phyloP scores from a whole-genome alignment of 2,888 invertebrate genomes.

The Myopa testacea region DNA sequence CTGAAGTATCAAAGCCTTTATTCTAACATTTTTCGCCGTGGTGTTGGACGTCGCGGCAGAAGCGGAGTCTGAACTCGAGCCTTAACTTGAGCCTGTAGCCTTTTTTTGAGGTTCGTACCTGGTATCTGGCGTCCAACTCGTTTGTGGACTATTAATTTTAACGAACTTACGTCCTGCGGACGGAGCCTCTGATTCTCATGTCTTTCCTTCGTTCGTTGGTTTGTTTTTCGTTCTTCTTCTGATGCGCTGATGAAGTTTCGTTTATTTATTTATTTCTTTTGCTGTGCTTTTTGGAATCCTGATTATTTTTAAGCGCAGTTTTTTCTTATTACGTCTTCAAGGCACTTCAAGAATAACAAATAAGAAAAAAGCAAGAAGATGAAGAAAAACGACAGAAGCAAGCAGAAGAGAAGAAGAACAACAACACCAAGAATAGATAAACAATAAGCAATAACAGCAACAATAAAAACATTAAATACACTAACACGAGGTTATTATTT shows the following conservation, averaged over 20 bases:
- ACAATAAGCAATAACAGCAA: too few relatives aligned
- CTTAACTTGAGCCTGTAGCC: too few relatives aligned
- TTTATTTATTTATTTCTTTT: too few relatives aligned
- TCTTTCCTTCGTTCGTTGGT: constrained; percentile 1
- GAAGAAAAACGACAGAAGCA: too few relatives aligned
- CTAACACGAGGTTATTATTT: too few relatives aligned
- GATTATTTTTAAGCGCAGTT: neutral
- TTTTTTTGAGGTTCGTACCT: too few relatives aligned
- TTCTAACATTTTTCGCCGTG: neutral
- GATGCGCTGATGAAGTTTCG: neutral
- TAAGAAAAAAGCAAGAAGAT: too few relatives aligned
- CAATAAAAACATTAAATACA: too few relatives aligned
- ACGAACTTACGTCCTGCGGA: constrained; percentile 55
- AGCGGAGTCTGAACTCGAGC: too few relatives aligned
- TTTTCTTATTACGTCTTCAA: neutral
- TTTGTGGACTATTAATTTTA: constrained; percentile 62
- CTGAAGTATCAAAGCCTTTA: too few relatives aligned
- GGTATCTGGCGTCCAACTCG: constrained; percentile 59
- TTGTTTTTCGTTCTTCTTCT: neutral
- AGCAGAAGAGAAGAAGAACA: too few relatives aligned
- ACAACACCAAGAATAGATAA: too few relatives aligned
- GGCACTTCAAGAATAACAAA: neutral
- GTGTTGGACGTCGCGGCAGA: neutral
- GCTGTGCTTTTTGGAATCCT: neutral
- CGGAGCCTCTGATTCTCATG: constrained; percentile 24